Evolutionary conservation across 1,140 invertebrate genomes (phyloP).

Genomic region (Formica exsecta): DNA sequence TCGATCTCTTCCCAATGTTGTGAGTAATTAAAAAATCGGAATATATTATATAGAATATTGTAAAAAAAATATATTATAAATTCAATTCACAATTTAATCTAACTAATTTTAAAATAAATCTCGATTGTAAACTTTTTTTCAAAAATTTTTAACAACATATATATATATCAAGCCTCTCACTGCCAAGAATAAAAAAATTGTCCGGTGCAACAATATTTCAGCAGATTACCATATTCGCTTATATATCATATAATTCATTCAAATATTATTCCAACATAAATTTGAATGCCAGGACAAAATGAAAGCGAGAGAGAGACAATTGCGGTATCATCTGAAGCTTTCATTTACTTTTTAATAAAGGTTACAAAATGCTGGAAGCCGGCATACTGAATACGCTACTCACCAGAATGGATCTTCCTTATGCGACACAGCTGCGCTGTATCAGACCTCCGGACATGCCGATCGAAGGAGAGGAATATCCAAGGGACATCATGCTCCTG

Average conservation of each 20-base stretch:
- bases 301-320: background rate
- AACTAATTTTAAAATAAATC: slow-evolving; percentile 10
- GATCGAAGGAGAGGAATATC: slow-evolving; percentile 65
- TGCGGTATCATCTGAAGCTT: no score
- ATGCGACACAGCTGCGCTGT: slow-evolving; percentile 49
- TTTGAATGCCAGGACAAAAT: background rate
- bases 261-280: slow-evolving; percentile 48
- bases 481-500: slow-evolving; percentile 56
- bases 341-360: slow-evolving; percentile 65
- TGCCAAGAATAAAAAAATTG: background rate
- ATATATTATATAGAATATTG: background rate
- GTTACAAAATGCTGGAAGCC: slow-evolving; percentile 76
- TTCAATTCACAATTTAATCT: background rate
- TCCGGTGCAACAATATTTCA: background rate
- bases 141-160: background rate
- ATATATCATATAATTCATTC: slow-evolving; percentile 32
- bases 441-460: slow-evolving; percentile 44
- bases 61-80: background rate
- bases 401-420: slow-evolving; percentile 71
- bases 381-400: slow-evolving; percentile 75
- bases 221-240: background rate
- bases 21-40: slow-evolving; percentile 53
- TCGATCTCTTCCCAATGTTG: slow-evolving; percentile 73
- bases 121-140: background rate
- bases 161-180: background rate